Conservation (phyloP, 2,113 vertebrate genomes). For the Alexandromys fortis region DNA sequence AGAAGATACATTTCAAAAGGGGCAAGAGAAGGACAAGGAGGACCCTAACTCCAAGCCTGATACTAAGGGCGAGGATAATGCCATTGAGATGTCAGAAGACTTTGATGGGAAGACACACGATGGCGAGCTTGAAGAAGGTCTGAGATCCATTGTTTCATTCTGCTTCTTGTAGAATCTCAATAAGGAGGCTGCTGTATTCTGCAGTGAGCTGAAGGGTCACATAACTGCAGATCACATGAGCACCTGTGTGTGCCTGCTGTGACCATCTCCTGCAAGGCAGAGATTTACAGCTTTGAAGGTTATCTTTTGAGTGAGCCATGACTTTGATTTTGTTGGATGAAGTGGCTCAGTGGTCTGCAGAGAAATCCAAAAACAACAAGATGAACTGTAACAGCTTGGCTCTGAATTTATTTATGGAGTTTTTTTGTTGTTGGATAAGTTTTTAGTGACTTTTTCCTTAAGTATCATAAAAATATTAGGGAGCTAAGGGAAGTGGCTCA, state of each 20-base stretch:
- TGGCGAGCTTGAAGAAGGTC: conserved; percentile 92
- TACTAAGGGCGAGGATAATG: conserved; percentile 95
- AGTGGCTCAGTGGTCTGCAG: background rate
- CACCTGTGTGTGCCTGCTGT: background rate
- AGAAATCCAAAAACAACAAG: background rate
- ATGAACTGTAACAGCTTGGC: background rate
- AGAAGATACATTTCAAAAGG: conserved; percentile 94
- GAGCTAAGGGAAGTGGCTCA: background rate
- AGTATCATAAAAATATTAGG: background rate
- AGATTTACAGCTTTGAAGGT: background rate
- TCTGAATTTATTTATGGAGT: background rate
- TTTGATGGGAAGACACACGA: conserved; percentile 96
- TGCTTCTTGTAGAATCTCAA: background rate
- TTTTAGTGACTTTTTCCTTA: background rate
- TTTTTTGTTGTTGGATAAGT: background rate
- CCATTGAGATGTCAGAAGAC: conserved; percentile 99
- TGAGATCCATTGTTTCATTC: conserved; percentile 36
- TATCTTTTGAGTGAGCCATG: background rate
- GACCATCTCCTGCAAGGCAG: background rate
- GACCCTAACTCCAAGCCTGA: conserved; percentile 90
- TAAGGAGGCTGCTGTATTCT: background rate
- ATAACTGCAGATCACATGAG: background rate
- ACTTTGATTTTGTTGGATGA: background rate
- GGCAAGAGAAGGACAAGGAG: conserved; percentile 93
- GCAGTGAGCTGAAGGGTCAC: background rate